phyloP scores from a whole-genome alignment of 2,113 vertebrate species.

The Microcebus jonahi region DNA sequence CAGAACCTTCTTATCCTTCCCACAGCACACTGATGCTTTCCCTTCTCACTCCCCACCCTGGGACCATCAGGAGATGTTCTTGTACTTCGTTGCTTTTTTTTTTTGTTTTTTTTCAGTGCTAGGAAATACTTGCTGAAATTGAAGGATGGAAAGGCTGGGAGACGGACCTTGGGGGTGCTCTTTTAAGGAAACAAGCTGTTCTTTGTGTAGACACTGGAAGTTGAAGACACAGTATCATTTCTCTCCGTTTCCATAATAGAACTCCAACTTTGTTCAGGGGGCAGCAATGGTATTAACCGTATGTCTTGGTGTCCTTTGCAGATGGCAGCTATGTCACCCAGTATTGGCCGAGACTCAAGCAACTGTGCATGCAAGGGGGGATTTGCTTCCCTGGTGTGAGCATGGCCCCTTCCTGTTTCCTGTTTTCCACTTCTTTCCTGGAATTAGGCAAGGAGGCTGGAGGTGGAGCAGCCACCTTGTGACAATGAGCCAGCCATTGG shows the following conservation, averaged over 20 bases:
- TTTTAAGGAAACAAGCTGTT: neutral
- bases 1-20: neutral
- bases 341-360: neutral
- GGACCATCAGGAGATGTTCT: neutral
- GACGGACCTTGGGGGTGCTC: neutral
- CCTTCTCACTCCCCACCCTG: neutral
- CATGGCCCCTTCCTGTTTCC: neutral
- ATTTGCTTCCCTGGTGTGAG: neutral
- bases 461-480: neutral
- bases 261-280: neutral
- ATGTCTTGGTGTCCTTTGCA: neutral
- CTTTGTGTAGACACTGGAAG: neutral
- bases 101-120: neutral
- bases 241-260: neutral
- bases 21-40: neutral
- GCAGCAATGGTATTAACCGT: neutral
- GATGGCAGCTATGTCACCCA: neutral
- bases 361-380: neutral
- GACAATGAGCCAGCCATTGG: neutral
- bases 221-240: neutral
- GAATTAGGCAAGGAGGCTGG: neutral
- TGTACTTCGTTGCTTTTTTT: neutral
- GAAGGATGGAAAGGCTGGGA: neutral
- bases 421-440: neutral
- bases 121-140: neutral